phyloP scores from a whole-genome alignment of 2,113 vertebrate genomes.

The Arizona elegans region DNA sequence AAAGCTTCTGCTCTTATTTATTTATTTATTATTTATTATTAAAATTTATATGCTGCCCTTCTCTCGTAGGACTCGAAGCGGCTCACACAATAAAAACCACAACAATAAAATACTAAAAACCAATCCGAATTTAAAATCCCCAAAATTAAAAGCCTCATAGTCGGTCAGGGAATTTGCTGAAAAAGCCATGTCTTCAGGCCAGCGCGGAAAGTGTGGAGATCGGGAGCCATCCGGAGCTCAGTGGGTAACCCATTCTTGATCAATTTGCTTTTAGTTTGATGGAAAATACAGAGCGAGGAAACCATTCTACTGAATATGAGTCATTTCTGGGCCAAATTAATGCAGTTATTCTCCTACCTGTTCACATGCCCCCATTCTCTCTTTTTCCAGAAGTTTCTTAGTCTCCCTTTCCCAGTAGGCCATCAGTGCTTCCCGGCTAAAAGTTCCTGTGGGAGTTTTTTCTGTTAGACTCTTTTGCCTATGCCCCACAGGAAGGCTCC shows the following conservation, averaged over 20 bases:
- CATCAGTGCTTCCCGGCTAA: constrained; percentile 91
- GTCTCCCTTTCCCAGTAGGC: constrained; percentile 98
- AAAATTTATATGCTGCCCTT: too few species aligned
- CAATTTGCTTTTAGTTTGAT: neutral
- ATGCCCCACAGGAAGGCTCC: constrained; percentile 86
- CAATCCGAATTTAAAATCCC: too few species aligned
- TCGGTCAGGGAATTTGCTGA: too few species aligned
- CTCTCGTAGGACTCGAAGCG: too few species aligned
- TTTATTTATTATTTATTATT: too few species aligned
- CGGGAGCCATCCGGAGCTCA: too few species aligned
- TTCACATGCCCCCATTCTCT: constrained; percentile 73
- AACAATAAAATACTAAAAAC: too few species aligned
- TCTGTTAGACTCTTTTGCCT: constrained; percentile 92
- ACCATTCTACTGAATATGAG: neutral
- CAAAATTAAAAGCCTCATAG: too few species aligned
- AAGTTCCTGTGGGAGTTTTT: constrained; percentile 91
- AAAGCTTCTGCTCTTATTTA: neutral
- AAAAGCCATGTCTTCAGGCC: too few species aligned
- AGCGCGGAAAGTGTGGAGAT: too few species aligned
- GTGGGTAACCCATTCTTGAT: neutral
- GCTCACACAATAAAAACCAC: too few species aligned
- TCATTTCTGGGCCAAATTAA: neutral
- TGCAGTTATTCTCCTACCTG: constrained; percentile 65
- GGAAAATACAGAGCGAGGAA: neutral
- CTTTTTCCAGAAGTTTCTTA: constrained; percentile 86